Evolutionary conservation across 1,140 invertebrate species (phyloP).

Genomic region (Plutomurus gul): DNA sequence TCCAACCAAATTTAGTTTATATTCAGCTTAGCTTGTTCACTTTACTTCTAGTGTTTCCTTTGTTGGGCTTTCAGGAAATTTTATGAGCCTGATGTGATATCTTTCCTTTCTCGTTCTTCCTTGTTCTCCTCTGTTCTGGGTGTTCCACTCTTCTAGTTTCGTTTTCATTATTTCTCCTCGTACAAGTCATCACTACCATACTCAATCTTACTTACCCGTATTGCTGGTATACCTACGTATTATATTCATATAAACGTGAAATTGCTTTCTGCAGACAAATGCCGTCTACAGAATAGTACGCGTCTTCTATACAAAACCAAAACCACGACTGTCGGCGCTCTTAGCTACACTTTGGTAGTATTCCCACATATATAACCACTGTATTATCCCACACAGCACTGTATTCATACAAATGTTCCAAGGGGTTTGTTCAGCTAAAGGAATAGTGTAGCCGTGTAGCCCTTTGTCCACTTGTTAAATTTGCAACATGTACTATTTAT

Average conservation of each 20-base stretch:
- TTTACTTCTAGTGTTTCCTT: constrained; percentile 12
- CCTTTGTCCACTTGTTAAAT: too few relatives aligned
- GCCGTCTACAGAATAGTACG: too few relatives aligned
- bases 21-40: constrained; percentile 15
- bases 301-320: background rate
- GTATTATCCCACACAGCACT: too few relatives aligned
- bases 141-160: constrained; percentile 9
- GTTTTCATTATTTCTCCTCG: constrained; percentile 21
- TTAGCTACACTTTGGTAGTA: too few relatives aligned
- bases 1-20: constrained; percentile 8
- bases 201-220: constrained; percentile 22
- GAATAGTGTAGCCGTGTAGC: too few relatives aligned
- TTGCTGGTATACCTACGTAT: background rate
- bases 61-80: constrained; percentile 8
- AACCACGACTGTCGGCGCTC: too few relatives aligned
- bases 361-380: too few relatives aligned
- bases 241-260: background rate
- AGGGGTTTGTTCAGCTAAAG: too few relatives aligned
- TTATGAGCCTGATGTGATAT: constrained; percentile 18
- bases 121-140: background rate
- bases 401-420: too few relatives aligned
- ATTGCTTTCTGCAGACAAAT: constrained; percentile 18
- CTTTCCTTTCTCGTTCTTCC: constrained; percentile 11
- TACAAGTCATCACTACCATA: too few relatives aligned
- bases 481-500: too few relatives aligned